phyloP scores from a whole-genome alignment of 2,888 invertebrate species.

The Coenonympha glycerion region DNA sequence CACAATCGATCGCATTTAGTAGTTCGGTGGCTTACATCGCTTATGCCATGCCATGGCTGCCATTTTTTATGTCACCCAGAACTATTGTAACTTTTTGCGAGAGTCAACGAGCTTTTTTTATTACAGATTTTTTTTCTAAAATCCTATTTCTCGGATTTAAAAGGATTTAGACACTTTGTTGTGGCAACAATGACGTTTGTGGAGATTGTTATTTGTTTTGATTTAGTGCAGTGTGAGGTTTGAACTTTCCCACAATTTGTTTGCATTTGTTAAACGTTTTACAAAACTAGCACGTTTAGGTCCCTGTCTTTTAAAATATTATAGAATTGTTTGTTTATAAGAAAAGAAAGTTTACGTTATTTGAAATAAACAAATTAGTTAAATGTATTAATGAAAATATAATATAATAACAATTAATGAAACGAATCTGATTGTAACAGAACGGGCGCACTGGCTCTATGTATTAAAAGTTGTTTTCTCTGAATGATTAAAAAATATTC shows the following conservation, averaged over 20 bases:
- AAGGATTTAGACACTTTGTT: conserved; percentile 74
- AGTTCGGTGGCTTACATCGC: conserved; percentile 64
- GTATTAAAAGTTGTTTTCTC: too few relatives aligned
- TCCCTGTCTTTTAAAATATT: too few relatives aligned
- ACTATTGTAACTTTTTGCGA: conserved; percentile 58
- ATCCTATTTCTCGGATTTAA: conserved; percentile 74
- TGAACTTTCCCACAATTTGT: conserved; percentile 47
- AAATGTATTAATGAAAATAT: too few relatives aligned
- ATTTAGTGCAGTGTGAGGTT: conserved; percentile 46
- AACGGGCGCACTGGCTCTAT: too few relatives aligned
- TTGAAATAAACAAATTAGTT: too few relatives aligned
- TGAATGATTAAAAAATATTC: too few relatives aligned
- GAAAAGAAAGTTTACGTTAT: too few relatives aligned
- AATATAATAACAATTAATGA: too few relatives aligned
- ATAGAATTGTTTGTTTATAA: too few relatives aligned
- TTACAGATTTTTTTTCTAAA: conserved; percentile 43
- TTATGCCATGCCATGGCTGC: conserved; percentile 46
- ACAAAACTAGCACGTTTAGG: background rate
- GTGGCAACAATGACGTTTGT: conserved; percentile 71
- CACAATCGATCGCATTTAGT: conserved; percentile 60
- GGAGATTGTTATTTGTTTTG: conserved; percentile 67
- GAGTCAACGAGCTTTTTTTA: conserved; percentile 69
- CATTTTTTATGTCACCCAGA: conserved; percentile 47
- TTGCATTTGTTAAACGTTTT: conserved; percentile 7
- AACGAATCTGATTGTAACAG: too few relatives aligned